Evolutionary conservation across 2,797 vertebrate genomes (phyloP).

Genomic region (Astyanax mexicanus): DNA sequence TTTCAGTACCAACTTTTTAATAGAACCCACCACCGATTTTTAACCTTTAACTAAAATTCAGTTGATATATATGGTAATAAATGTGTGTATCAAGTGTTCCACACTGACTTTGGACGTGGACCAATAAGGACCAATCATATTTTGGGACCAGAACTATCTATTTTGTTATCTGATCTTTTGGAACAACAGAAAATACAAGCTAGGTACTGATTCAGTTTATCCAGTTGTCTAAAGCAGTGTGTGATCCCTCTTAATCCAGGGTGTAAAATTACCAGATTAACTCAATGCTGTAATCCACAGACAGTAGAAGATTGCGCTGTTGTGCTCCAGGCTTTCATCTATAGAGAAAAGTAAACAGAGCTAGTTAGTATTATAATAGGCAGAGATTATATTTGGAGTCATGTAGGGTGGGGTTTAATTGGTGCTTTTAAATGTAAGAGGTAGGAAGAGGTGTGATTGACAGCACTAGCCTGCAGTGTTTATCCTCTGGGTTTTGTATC

Average conservation of each 20-base stretch:
- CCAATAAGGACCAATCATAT: no score
- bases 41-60: no score
- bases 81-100: no score
- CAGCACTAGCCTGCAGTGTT: background rate
- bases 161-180: no score
- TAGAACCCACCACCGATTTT: no score
- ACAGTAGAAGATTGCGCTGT: background rate
- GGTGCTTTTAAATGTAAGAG: constrained; percentile 5
- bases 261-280: background rate
- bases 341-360: background rate
- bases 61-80: no score
- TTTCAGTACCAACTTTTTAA: no score
- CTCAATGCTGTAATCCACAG: background rate
- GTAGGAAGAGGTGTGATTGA: background rate
- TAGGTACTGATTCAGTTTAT: no score
- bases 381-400: background rate
- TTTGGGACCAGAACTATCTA: no score
- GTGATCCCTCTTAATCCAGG: background rate
- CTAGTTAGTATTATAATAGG: background rate
- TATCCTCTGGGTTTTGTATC: constrained; percentile 8
- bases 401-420: background rate
- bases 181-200: no score
- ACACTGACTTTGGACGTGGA: no score
- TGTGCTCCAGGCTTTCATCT: background rate
- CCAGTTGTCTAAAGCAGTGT: background rate